A percentile compares a stretch with the other conserved stretches of the same genome.
Conservation (phyloP, 2,113 vertebrate species). For the Malurus elegans region DNA sequence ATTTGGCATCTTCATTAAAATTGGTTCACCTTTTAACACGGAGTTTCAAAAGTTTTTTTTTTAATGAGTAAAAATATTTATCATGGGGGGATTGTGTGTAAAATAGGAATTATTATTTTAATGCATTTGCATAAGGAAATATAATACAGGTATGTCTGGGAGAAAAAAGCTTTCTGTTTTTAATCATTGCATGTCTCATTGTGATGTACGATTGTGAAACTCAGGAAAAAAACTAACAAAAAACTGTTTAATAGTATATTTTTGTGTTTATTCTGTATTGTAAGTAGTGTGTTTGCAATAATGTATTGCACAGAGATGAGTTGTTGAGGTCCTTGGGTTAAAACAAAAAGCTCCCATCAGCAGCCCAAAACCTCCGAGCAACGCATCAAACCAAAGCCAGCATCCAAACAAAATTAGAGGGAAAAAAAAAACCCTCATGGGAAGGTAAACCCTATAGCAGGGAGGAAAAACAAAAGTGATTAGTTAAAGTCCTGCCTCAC, state of each 20-base stretch:
- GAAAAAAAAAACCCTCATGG: neutral
- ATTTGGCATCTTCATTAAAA: conserved; percentile 40
- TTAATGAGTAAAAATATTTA: neutral
- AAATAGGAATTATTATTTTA: conserved; percentile 26
- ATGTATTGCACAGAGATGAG: neutral
- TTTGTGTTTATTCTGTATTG: neutral
- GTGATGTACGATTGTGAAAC: neutral
- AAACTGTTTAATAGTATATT: neutral
- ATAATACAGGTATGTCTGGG: neutral
- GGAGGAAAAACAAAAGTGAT: conserved; percentile 52
- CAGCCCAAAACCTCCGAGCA: neutral
- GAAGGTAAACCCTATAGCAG: conserved; percentile 6
- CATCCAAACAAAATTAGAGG: neutral
- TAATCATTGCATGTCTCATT: neutral
- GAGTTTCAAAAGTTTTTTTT: neutral
- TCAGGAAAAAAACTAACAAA: accelerated
- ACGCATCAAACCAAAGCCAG: neutral
- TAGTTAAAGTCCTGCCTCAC: conserved; percentile 50
- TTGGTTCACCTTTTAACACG: neutral
- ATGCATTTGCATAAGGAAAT: conserved; percentile 49
- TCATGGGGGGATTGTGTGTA: neutral
- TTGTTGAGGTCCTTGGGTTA: neutral
- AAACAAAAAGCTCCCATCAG: neutral
- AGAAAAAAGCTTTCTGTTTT: neutral
- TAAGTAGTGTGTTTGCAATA: neutral